A percentile compares a stretch with the other conserved stretches of the same genome.
Conservation (phyloP, 2,888 invertebrate species). For the Acheta domesticus region DNA sequence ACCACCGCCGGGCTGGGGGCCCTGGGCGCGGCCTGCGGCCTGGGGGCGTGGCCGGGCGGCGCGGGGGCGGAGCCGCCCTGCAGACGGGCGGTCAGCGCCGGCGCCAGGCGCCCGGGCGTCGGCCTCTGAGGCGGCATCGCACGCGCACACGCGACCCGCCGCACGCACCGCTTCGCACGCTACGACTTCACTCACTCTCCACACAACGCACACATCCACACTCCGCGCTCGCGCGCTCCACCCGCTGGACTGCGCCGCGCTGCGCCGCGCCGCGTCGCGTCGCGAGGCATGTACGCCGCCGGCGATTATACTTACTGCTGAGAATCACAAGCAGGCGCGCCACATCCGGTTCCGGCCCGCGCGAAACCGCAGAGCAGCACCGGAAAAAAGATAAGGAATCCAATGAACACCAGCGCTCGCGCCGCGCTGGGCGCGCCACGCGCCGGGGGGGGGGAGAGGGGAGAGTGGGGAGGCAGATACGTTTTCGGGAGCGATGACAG, state of each 20-base stretch:
- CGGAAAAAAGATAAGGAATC: conserved; percentile 6
- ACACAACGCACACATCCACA: too few relatives aligned
- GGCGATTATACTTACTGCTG: background rate
- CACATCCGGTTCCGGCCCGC: background rate
- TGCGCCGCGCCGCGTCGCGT: too few relatives aligned
- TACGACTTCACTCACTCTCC: too few relatives aligned
- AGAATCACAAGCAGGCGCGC: background rate
- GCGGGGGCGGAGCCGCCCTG: background rate
- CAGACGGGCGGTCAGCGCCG: background rate
- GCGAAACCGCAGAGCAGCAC: too few relatives aligned
- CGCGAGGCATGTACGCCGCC: too few relatives aligned
- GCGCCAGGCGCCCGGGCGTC: background rate
- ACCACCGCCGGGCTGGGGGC: background rate
- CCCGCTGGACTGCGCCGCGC: too few relatives aligned
- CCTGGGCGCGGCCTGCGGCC: background rate
- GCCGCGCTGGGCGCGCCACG: too few relatives aligned
- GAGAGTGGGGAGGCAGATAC: too few relatives aligned
- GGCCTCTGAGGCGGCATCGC: background rate
- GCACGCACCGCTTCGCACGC: background rate
- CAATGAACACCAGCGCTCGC: background rate
- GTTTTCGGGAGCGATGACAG: too few relatives aligned
- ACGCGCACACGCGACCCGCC: background rate
- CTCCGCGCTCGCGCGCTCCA: too few relatives aligned
- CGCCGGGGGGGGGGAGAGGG: too few relatives aligned
- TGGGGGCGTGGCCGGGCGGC: background rate